Evolutionary conservation across 1,140 invertebrate genomes (phyloP), one percentile per base, ranked within the genome.

Genomic region (Drosophila navojoa): DNA sequence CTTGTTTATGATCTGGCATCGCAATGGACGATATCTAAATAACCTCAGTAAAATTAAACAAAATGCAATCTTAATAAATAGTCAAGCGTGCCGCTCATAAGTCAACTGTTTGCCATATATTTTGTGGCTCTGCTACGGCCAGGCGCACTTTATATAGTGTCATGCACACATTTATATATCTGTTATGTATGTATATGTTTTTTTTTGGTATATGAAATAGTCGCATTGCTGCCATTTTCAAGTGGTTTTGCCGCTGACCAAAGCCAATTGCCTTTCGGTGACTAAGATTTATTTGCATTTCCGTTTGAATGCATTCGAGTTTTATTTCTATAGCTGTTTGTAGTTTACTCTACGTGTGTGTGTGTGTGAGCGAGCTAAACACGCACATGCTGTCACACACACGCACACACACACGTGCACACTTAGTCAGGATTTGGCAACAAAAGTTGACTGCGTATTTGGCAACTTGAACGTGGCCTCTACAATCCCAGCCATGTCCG

Each of bases 251-350:
- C 52, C 29, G 54, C 79, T 81, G 79, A 81, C 79, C 79, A 81
- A 81, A 81, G 76, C 76, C 79, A 82, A 82, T 82, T 82, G 80
- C 79, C 79, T 82, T 82, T 71, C 76, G 76, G 66, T 82, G 80
- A 82, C 79, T 82, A 82, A 82, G 80, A 82, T 82, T 82, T 82
- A 82, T 82, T 82, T 82, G 80, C 80, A 82, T 82, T 82, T 82
- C 80, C 80, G 79, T 82, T 62, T 82, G 79, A 82, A 82, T 82
- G 80, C 80, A 78, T 82, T 82, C 58, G 49, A 72, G 59, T 82
- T 82, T 82, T 82, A 82, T 82, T 82, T 76, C 79, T 71, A 54
- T 50, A 49, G 44, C 16, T 61, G 38, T 11, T 42, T 42, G 55
- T 35, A 63, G 60, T 58, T 73, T 62, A 52, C 72, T 73, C 57